These are phyloP conservation scores for Dromas ardeola DNA, from an alignment of 2,113 vertebrate genomes.

Conservation along the genomic window DNA sequence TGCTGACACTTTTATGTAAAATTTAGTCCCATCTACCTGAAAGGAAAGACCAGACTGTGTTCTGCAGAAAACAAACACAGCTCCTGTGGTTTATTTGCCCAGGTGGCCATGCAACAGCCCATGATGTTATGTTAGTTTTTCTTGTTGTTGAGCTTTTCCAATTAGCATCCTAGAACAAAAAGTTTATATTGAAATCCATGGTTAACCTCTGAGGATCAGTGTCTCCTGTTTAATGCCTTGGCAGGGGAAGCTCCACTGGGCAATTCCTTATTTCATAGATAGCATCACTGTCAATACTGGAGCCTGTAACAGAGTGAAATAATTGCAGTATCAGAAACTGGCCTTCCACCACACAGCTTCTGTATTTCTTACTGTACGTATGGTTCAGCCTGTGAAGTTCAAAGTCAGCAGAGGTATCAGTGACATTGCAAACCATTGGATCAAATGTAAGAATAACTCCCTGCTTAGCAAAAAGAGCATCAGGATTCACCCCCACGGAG, in stretches of 20 bases:
- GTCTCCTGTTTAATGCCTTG: not conserved
- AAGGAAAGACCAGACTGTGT: not conserved
- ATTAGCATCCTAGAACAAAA: not conserved
- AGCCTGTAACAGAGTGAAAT: not conserved
- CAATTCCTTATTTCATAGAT: not conserved
- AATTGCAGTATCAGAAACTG: not conserved
- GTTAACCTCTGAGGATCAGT: not conserved
- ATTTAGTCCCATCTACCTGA: not conserved
- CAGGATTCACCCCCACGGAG: not conserved
- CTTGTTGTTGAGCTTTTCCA: not conserved
- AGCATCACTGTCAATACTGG: not conserved
- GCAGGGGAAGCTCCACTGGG: not conserved
- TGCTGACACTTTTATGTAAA: not conserved
- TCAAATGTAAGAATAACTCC: not conserved
- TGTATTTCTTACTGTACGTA: not conserved
- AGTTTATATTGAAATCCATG: not conserved
- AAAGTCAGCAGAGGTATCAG: not conserved
- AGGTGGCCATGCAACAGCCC: not conserved
- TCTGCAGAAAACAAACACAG: not conserved
- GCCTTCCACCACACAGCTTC: not conserved
- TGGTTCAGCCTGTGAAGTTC: not conserved
- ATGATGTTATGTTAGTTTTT: not conserved
- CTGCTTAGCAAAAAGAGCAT: not conserved
- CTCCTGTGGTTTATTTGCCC: not conserved
- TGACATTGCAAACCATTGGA: not conserved